Evolutionary conservation across 2,797 vertebrate species (phyloP), one percentile per base, ranked within the genome.

Genomic region (Rhinatrema bivittatum): DNA sequence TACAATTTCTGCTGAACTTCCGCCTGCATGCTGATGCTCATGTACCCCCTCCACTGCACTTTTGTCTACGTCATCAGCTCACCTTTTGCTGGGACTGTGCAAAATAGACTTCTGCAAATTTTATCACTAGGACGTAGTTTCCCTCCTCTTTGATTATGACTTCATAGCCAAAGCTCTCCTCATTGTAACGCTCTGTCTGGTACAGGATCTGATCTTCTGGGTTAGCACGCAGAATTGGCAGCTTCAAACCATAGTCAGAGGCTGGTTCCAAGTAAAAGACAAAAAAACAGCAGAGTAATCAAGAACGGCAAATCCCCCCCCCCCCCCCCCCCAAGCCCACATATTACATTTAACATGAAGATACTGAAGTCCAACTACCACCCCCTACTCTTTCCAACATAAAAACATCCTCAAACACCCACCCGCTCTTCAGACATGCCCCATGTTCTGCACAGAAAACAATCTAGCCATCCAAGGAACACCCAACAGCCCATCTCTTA

Each of bases 71-170:
- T 23, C 25, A 24, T 3, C 30, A 20, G 20, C 54, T 58, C 74
- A 99, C 96, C 91, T 99, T 99, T 72, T 98, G 95, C 53, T 98
- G 95, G 24, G 96, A 98, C 64, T 99, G 96, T 29, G 94, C 93
- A 64, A 99, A 99, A 75, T 99, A 99, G 46, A 99, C 96, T 48
- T 99, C 96, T 1, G 96, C 91, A 62, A 93, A 99, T 77, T 99
- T 99, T 82, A 98, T 48, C 44, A 99, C 96, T 26, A 99, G 70
- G 50, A 97, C 91, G 1, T 99, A 99, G 61, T 98, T 94, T 29
- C 96, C 96, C 60, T 99, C 95, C 15, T 98, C 95, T 26, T 88
- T 87, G 50, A 99, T 93, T 24, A 91, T 92, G 36, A 99, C 73
- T 35, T 98, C 95, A 1, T 99, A 99, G 46, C 93, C 93, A 52